Evolutionary conservation across 2,113 vertebrate species (phyloP).

Genomic region (Halcyon malimbica): DNA sequence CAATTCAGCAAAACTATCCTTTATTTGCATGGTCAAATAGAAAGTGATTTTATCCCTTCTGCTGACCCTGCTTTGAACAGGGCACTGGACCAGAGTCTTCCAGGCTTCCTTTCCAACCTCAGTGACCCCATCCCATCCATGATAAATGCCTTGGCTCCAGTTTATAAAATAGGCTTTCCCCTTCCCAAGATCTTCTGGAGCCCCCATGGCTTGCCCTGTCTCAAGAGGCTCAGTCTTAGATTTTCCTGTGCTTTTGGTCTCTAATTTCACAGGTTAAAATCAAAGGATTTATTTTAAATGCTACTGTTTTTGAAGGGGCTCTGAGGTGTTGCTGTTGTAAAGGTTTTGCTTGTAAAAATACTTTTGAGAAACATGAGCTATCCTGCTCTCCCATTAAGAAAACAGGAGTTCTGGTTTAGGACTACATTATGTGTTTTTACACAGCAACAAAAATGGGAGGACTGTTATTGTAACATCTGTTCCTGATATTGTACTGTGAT

Average conservation of each 20-base stretch:
- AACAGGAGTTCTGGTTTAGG: neutral
- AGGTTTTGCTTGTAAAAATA: neutral
- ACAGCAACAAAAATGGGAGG: neutral
- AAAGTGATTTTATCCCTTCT: neutral
- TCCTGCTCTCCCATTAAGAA: neutral
- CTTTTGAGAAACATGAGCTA: neutral
- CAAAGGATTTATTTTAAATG: neutral
- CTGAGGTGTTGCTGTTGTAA: neutral
- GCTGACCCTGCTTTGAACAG: neutral
- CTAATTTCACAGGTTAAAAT: neutral
- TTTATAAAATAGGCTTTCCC: neutral
- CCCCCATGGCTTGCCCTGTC: neutral
- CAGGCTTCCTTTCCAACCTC: neutral
- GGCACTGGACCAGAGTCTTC: neutral
- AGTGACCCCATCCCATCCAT: neutral
- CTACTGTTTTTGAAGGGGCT: neutral
- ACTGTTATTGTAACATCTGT: neutral
- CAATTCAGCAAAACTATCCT: neutral
- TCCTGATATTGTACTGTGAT: neutral
- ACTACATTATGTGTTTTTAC: neutral
- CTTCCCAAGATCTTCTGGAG: neutral
- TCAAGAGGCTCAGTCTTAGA: neutral
- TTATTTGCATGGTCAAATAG: neutral
- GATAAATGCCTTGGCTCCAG: neutral
- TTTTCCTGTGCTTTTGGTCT: neutral